Percentiles rank a stretch among this genome's conserved stretches.
These are phyloP conservation scores for Plebejus anna DNA, from an alignment of 2,888 invertebrate species.

Conservation along the genomic window DNA sequence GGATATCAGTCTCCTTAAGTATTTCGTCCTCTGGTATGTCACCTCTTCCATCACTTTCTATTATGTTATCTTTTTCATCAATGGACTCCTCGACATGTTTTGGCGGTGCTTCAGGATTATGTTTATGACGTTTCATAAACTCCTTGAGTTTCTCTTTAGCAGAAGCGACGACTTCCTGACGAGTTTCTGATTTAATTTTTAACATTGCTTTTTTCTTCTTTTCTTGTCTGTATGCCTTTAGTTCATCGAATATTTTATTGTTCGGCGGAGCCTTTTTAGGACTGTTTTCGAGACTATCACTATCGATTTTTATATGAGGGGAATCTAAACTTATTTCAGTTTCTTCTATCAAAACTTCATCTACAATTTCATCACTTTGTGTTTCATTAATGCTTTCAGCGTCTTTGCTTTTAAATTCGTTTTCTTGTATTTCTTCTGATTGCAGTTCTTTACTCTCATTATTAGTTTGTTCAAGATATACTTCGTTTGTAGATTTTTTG, in stretches of 20 bases:
- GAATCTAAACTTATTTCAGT: constrained; percentile 32
- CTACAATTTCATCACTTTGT: constrained; percentile 32
- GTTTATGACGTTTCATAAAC: constrained; percentile 72
- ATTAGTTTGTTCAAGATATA: constrained; percentile 2
- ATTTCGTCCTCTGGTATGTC: constrained; percentile 56
- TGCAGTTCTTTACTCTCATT: constrained; percentile 35
- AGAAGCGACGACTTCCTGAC: constrained; percentile 70
- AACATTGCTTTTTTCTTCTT: constrained; percentile 66
- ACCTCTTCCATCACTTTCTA: constrained; percentile 52
- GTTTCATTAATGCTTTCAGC: constrained; percentile 36
- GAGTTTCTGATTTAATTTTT: constrained; percentile 72
- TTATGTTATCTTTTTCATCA: constrained; percentile 45
- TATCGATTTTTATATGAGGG: constrained; percentile 23
- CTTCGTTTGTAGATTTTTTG: background rate
- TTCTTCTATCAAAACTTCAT: constrained; percentile 31
- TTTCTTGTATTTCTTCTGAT: constrained; percentile 36
- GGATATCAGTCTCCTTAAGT: constrained; percentile 21
- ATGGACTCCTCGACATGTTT: constrained; percentile 47
- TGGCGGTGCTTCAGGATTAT: constrained; percentile 61
- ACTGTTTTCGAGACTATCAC: constrained; percentile 27
- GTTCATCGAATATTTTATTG: constrained; percentile 49
- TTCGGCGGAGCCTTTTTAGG: constrained; percentile 36
- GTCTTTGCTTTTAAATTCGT: constrained; percentile 29
- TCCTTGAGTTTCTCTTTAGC: constrained; percentile 74
- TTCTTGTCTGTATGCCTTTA: constrained; percentile 56